A percentile compares a stretch with the other conserved stretches of the same genome.
Evolutionary conservation across 2,113 vertebrate genomes (phyloP).

Genomic region (Lampris megalopsis): DNA sequence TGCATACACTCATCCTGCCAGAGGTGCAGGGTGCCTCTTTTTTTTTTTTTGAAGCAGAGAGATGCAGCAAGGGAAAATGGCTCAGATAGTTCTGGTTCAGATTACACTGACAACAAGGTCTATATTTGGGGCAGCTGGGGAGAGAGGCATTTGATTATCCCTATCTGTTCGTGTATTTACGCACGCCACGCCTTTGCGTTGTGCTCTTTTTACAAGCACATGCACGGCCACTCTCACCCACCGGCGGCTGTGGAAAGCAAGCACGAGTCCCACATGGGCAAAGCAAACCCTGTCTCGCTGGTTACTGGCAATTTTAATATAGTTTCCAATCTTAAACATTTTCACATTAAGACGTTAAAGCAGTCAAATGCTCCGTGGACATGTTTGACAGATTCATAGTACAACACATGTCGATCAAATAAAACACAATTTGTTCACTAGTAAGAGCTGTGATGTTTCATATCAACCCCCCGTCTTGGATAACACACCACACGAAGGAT

Average conservation of each 20-base stretch:
- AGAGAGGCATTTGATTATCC: constrained; percentile 22
- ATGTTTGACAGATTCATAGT: no score
- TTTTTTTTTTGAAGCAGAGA: background rate
- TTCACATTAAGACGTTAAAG: no score
- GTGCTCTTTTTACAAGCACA: constrained; percentile 10
- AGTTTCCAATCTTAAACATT: no score
- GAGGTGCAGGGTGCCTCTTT: background rate
- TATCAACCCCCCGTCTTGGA: background rate
- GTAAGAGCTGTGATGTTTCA: background rate
- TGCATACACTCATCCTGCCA: background rate
- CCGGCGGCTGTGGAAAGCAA: background rate
- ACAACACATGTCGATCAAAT: background rate
- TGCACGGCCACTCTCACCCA: background rate
- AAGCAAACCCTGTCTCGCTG: background rate
- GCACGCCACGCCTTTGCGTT: background rate
- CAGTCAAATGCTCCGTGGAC: no score
- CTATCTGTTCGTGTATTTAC: constrained; percentile 13
- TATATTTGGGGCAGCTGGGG: constrained; percentile 6
- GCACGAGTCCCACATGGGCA: background rate
- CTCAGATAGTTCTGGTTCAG: constrained; percentile 5
- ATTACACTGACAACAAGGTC: constrained; percentile 16
- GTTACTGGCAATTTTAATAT: no score
- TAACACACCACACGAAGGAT: constrained; percentile 24
- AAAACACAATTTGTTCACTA: background rate
- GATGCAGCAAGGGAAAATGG: background rate